phyloP scores from a whole-genome alignment of 1,140 invertebrate genomes.

The Helicoverpa zea region DNA sequence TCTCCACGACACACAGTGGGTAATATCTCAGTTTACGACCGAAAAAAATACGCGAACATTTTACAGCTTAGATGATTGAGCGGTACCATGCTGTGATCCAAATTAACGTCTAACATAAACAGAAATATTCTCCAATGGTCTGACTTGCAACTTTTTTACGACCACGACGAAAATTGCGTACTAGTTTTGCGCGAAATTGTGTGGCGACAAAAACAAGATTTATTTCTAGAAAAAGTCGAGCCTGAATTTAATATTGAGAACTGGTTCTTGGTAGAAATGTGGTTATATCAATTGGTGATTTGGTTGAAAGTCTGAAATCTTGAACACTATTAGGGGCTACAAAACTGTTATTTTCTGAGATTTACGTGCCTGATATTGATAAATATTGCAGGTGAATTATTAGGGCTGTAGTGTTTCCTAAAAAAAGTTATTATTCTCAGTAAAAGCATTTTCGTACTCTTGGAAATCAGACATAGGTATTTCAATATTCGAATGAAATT shows the following conservation, averaged over 20 bases:
- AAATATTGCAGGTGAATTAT: no score
- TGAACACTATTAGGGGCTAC: no score
- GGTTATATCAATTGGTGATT: no score
- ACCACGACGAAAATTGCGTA: constrained; percentile 28
- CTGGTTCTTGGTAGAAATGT: no score
- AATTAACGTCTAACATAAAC: constrained; percentile 52
- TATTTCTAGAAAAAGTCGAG: constrained; percentile 4
- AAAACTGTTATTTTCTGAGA: no score
- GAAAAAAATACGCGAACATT: constrained; percentile 13
- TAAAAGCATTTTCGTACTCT: no score
- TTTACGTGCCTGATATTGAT: no score
- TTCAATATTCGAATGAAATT: no score
- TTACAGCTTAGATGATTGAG: constrained; percentile 48
- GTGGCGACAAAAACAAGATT: constrained; percentile 30
- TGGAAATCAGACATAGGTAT: no score
- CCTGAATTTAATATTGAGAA: background rate
- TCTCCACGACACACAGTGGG: background rate
- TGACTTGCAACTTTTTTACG: constrained; percentile 46
- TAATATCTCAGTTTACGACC: background rate
- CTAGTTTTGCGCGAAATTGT: constrained; percentile 16
- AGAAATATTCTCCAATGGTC: background rate
- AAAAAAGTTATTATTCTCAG: no score
- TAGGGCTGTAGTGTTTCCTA: no score
- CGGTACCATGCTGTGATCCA: constrained; percentile 43
- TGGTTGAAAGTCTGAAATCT: no score